These are phyloP conservation scores for Sebastes minor DNA, from an alignment of 2,797 vertebrate genomes.

Conservation along the genomic window DNA sequence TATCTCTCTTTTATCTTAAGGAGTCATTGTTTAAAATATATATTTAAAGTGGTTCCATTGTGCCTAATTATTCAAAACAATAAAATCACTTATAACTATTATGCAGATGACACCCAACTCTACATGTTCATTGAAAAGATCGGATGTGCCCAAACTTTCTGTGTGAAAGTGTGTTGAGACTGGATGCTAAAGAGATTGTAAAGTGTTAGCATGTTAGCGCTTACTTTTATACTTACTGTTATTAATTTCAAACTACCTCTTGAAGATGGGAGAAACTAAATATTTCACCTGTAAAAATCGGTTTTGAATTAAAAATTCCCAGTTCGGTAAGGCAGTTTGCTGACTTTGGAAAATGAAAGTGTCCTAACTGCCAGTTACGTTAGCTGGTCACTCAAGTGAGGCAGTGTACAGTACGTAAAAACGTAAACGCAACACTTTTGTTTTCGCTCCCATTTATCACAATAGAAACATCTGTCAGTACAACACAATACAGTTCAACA, in stretches of 20 bases:
- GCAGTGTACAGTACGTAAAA: too few relatives aligned
- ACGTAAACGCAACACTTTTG: too few relatives aligned
- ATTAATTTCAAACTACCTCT: neutral
- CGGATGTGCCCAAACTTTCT: neutral
- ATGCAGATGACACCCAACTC: neutral
- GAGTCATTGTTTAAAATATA: neutral
- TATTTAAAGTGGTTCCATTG: neutral
- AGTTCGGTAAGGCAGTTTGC: neutral
- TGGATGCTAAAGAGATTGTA: neutral
- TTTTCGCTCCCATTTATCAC: too few relatives aligned
- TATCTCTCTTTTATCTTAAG: neutral
- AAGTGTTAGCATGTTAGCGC: neutral
- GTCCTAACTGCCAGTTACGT: too few relatives aligned
- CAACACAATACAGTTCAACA: too few relatives aligned
- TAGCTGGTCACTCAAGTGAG: too few relatives aligned
- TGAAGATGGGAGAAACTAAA: too few relatives aligned
- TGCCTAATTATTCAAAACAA: neutral
- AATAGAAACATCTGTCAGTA: too few relatives aligned
- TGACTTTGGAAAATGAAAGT: too few relatives aligned
- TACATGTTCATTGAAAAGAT: neutral
- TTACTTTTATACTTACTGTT: neutral
- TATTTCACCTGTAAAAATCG: neutral
- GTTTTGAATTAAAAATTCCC: neutral
- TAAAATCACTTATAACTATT: neutral
- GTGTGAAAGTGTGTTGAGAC: neutral